These are phyloP conservation scores for Camponotus pennsylvanicus DNA, from an alignment of 1,140 invertebrate genomes.

Conservation along the genomic window DNA sequence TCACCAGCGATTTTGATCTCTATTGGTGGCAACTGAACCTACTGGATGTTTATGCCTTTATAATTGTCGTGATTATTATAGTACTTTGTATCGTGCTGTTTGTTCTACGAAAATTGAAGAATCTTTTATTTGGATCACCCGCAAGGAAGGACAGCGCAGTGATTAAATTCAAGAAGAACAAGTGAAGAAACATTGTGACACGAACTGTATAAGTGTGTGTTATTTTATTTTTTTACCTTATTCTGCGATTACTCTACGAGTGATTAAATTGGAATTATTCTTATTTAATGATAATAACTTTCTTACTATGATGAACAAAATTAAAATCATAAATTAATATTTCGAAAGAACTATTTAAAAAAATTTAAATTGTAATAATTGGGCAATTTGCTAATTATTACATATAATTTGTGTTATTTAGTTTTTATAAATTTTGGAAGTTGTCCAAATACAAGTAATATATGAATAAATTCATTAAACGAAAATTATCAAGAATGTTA, in stretches of 20 bases:
- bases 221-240: background rate
- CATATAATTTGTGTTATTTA: too few species aligned
- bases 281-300: too few species aligned
- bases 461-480: background rate
- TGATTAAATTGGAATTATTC: too few species aligned
- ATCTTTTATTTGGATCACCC: background rate
- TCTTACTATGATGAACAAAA: too few species aligned
- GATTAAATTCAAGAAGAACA: conserved; percentile 57
- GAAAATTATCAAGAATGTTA: background rate
- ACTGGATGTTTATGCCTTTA: conserved; percentile 79
- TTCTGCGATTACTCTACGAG: too few species aligned
- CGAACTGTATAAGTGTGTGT: background rate
- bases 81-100: conserved; percentile 27
- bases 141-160: background rate
- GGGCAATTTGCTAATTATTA: too few species aligned
- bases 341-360: too few species aligned
- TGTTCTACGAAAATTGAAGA: conserved; percentile 45
- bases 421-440: too few species aligned
- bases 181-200: background rate
- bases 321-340: too few species aligned
- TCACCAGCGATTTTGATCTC: conserved; percentile 79
- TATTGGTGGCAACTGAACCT: conserved; percentile 80
- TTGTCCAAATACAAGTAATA: background rate
- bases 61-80: background rate
- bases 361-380: too few species aligned